Conservation (phyloP, 2,797 vertebrate genomes). For the Crocodylus rhombifer region DNA sequence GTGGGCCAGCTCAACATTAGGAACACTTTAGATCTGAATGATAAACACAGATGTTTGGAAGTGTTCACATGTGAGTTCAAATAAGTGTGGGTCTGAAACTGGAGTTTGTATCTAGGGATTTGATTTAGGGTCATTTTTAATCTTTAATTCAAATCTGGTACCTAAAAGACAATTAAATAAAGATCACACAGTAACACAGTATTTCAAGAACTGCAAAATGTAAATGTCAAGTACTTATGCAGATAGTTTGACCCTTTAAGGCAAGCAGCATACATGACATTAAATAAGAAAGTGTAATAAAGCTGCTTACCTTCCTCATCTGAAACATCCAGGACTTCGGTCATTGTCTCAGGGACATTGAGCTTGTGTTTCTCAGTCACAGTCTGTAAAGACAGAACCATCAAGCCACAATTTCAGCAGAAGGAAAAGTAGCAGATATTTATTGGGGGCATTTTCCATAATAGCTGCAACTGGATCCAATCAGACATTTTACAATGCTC, state of each 20-base stretch:
- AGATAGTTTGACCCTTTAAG: rapidly evolving
- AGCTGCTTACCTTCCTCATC: conserved; percentile 94
- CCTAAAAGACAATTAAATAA: not conserved
- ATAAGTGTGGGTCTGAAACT: not conserved
- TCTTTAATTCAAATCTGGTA: not conserved
- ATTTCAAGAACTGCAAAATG: not conserved
- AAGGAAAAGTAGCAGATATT: not conserved
- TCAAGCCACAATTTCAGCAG: not conserved
- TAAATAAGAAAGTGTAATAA: not conserved
- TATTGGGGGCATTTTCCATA: not conserved
- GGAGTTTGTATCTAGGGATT: not conserved
- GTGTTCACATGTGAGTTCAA: not conserved
- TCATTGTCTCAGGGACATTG: conserved; percentile 99
- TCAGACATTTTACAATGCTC: not conserved
- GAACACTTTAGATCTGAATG: not conserved
- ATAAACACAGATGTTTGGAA: not conserved
- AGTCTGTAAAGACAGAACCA: conserved; percentile 84
- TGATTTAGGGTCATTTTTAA: not conserved
- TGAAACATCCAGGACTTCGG: conserved; percentile 96
- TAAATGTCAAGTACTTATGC: not conserved
- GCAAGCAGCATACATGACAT: rapidly evolving
- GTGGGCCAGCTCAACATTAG: not conserved
- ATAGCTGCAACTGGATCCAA: not conserved
- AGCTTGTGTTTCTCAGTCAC: conserved; percentile 99
- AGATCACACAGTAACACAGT: not conserved